Percentiles rank a stretch among this genome's conserved stretches.
Conservation (phyloP, 1,140 invertebrate genomes). For the Neuroterus valhalla region DNA sequence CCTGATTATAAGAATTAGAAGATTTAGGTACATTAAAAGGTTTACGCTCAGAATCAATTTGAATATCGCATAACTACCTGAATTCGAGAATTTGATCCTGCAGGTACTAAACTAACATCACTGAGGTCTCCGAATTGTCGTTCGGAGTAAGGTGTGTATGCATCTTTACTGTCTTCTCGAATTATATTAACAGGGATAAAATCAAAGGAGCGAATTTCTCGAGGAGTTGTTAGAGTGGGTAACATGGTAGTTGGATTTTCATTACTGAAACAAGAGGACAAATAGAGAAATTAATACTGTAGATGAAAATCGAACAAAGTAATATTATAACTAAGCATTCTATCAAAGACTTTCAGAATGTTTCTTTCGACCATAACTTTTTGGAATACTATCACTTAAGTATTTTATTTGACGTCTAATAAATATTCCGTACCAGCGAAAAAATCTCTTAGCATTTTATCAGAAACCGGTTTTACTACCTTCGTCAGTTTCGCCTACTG, state of each 20-base stretch:
- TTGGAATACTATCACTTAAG: not conserved
- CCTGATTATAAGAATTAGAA: slow-evolving; percentile 74
- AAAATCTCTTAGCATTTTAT: slow-evolving; percentile 17
- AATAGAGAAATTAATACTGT: not conserved
- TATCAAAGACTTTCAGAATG: no score
- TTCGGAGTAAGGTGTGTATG: slow-evolving; percentile 56
- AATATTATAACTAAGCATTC: not conserved
- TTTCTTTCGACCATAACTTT: no score
- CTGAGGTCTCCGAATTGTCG: slow-evolving; percentile 68
- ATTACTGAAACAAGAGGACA: slow-evolving; percentile 51
- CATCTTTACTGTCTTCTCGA: slow-evolving; percentile 66
- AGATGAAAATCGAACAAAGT: not conserved
- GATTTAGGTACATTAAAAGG: no score
- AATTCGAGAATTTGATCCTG: slow-evolving; percentile 70
- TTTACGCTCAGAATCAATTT: slow-evolving; percentile 74
- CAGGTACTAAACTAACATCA: slow-evolving; percentile 70
- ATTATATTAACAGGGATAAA: slow-evolving; percentile 73
- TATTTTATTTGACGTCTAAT: not conserved
- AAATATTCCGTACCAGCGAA: slow-evolving; percentile 13
- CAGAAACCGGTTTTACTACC: slow-evolving; percentile 19
- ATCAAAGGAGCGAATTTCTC: slow-evolving; percentile 64
- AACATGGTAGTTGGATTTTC: slow-evolving; percentile 72
- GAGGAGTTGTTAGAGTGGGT: slow-evolving; percentile 68
- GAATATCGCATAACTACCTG: slow-evolving; percentile 56
- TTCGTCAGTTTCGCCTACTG: slow-evolving; percentile 24